phyloP scores from a whole-genome alignment of 2,888 invertebrate genomes.

The Trilocha varians region DNA sequence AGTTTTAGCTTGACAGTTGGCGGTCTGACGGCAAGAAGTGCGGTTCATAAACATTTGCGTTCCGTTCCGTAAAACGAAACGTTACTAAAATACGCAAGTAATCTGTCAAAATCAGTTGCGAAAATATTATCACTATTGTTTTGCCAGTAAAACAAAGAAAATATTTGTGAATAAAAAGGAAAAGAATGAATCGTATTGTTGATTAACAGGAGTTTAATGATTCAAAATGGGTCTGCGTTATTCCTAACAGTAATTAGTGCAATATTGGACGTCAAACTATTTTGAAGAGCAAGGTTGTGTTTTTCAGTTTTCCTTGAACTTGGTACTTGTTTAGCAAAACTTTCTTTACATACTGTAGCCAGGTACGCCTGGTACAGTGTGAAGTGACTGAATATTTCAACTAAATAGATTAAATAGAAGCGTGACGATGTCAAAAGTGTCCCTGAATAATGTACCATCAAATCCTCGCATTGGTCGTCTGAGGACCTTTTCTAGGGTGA shows the following conservation, averaged over 20 bases:
- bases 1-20: conserved; percentile 44
- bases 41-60: conserved; percentile 24
- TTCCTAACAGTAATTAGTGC: conserved; percentile 22
- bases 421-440: conserved; percentile 64
- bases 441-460: conserved; percentile 63
- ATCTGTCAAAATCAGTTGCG: conserved; percentile 16
- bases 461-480: conserved; percentile 62
- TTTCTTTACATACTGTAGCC: neutral
- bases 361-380: conserved; percentile 12
- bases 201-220: neutral
- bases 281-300: conserved; percentile 25
- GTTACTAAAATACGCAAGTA: conserved; percentile 28
- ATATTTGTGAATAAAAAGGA: neutral
- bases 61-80: conserved; percentile 44
- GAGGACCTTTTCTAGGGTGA: conserved; percentile 65
- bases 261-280: conserved; percentile 41
- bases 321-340: conserved; percentile 8
- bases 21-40: conserved; percentile 42
- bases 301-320: conserved; percentile 40
- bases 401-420: conserved; percentile 18
- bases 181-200: neutral
- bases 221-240: conserved; percentile 39
- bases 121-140: neutral
- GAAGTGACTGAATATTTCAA: conserved; percentile 37
- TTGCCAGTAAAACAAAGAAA: too few species aligned